phyloP scores from a whole-genome alignment of 2,888 invertebrate species.

The Cephus runcator region DNA sequence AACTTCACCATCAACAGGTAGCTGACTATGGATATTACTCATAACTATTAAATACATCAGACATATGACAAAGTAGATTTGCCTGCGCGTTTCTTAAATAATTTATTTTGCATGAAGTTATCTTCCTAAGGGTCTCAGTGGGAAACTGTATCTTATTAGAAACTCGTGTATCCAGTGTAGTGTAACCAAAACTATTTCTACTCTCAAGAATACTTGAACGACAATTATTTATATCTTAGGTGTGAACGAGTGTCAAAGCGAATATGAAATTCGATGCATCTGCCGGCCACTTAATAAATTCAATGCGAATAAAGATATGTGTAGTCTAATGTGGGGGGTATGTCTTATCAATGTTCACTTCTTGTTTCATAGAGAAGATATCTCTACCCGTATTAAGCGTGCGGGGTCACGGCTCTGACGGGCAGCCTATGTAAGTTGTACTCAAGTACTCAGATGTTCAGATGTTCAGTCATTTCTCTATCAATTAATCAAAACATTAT shows the following conservation, averaged over 20 bases:
- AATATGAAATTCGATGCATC: neutral
- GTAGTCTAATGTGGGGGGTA: neutral
- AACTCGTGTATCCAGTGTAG: neutral
- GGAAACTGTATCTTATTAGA: neutral
- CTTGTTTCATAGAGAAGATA: conserved; percentile 61
- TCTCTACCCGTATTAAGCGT: conserved; percentile 58
- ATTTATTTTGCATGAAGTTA: neutral
- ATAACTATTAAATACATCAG: neutral
- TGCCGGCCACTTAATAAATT: neutral
- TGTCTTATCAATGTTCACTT: conserved; percentile 44
- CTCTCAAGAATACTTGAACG: neutral
- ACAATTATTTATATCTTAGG: neutral
- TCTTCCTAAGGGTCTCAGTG: neutral
- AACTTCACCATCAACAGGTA: conserved; percentile 69
- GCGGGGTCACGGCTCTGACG: conserved; percentile 56
- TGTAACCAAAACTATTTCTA: neutral
- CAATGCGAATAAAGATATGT: neutral
- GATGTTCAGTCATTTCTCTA: conserved; percentile 30
- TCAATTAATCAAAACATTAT: conserved; percentile 27
- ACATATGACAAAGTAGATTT: neutral
- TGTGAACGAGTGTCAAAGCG: neutral
- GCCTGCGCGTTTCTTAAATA: neutral
- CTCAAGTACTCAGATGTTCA: conserved; percentile 41
- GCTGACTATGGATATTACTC: neutral
- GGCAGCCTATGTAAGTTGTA: conserved; percentile 57